Base-by-base conservation (phyloP, 2,888 invertebrate genomes). In the Pteria penguin region DNA sequence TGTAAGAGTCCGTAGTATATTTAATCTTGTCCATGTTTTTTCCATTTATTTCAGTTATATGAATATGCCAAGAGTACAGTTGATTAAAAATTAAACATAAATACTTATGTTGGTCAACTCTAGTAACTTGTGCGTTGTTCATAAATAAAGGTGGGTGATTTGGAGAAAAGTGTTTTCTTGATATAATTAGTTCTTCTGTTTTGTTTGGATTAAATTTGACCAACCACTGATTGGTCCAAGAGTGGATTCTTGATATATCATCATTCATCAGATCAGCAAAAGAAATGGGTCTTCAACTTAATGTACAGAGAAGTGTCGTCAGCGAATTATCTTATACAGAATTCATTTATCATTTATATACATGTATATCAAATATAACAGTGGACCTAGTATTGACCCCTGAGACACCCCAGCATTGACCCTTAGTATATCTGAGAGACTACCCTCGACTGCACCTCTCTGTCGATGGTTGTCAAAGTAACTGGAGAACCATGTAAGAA, bases 121-220 rank as follows among this genome's bases (percentile, higher is more conserved):
- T 11, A 11, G 8, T 45, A 11, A 45, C 14, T 45, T 45, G 8
- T 11, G 45, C 8, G 14, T 45, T 45, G 14, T 45, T 45, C 45
- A 45, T 45, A 45, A 45, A 45, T 11, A 11, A 11, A 11, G 45
- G 8, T 11, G 45, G 45, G 45, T 45, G 45, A 45, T 45, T 45
- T 11, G 14, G 45, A 45, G 45, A 45, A 45, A 11, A 45, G 14
- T 8, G 8, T 45, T 45, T 45, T 14, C 45, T 8, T 45, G 45
- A 11, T 45, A 45, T 45, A 45, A 45, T 45, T 45, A 45, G 14
- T 45, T 45, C 45, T 57, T 57, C 57, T 57, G 22, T 57, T 57
- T 57, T 57, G 22, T 57, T 1, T 22, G 57, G 57, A 57, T 57
- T 57, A 57, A 57, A 57, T 57, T 22, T 57, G 22, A 57, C 57